phyloP scores from a whole-genome alignment of 2,888 invertebrate species.

The Noctua janthe region DNA sequence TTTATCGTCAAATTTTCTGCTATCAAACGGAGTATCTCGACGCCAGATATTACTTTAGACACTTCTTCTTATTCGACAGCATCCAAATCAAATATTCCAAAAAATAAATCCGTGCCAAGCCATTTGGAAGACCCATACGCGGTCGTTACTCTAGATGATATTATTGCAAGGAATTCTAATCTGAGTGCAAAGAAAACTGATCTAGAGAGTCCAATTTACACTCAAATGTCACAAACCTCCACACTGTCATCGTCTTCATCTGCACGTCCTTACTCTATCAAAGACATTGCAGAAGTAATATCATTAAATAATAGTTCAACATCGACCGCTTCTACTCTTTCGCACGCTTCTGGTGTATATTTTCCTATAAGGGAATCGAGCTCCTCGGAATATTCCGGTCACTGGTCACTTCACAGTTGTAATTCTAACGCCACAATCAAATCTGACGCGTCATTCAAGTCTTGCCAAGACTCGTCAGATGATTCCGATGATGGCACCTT shows the following conservation, averaged over 20 bases:
- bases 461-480: constrained; percentile 86
- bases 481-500: constrained; percentile 82
- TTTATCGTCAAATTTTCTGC: constrained; percentile 86
- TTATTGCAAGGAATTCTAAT: constrained; percentile 71
- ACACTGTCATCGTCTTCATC: constrained; percentile 80
- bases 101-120: constrained; percentile 83
- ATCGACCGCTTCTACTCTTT: constrained; percentile 80
- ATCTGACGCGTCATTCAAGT: constrained; percentile 85
- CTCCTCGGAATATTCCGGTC: constrained; percentile 88
- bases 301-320: constrained; percentile 79
- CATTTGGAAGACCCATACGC: constrained; percentile 85
- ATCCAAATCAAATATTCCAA: constrained; percentile 74
- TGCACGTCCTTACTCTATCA: constrained; percentile 83
- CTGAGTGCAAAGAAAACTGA: constrained; percentile 59
- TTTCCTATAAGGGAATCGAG: constrained; percentile 83
- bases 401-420: constrained; percentile 86
- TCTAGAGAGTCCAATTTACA: constrained; percentile 74
- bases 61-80: constrained; percentile 80
- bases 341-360: constrained; percentile 83
- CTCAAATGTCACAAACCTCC: constrained; percentile 80
- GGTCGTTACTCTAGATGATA: constrained; percentile 79
- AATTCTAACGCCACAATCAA: constrained; percentile 85
- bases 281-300: constrained; percentile 86
- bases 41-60: constrained; percentile 85
- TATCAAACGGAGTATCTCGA: constrained; percentile 87